Conservation (phyloP, 2,113 vertebrate species). For the Dolichallabes microphthalmus region DNA sequence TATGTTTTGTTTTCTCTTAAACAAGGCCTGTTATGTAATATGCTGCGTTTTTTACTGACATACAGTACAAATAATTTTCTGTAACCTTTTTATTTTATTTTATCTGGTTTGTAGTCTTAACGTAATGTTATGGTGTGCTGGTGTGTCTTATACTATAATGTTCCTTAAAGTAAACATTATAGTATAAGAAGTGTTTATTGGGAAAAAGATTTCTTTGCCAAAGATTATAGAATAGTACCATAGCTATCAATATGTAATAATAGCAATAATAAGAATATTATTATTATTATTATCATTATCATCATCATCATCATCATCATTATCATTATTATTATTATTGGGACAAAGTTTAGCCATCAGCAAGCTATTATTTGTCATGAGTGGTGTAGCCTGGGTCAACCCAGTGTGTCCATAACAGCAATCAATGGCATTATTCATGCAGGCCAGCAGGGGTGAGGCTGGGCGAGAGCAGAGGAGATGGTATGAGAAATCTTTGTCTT, state of each 20-base stretch:
- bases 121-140: background rate
- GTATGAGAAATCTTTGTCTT: slow-evolving; percentile 41
- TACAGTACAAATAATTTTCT: background rate
- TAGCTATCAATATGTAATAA: background rate
- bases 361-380: slow-evolving; percentile 33
- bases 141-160: no score
- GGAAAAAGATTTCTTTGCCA: background rate
- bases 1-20: background rate
- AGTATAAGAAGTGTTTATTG: no score
- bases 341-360: background rate
- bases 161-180: background rate
- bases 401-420: slow-evolving; percentile 13
- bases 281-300: background rate
- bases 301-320: no score
- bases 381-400: slow-evolving; percentile 19
- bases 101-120: background rate
- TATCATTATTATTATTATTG: background rate
- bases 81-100: background rate
- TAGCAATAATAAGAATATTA: background rate
- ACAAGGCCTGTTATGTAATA: background rate
- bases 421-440: slow-evolving; percentile 54
- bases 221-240: background rate
- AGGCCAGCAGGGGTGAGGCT: slow-evolving; percentile 40
- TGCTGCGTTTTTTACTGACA: background rate
- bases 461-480: slow-evolving; percentile 46